These are phyloP conservation scores for Cherax destructor DNA, from an alignment of 1,140 invertebrate species.

Conservation along the genomic window DNA sequence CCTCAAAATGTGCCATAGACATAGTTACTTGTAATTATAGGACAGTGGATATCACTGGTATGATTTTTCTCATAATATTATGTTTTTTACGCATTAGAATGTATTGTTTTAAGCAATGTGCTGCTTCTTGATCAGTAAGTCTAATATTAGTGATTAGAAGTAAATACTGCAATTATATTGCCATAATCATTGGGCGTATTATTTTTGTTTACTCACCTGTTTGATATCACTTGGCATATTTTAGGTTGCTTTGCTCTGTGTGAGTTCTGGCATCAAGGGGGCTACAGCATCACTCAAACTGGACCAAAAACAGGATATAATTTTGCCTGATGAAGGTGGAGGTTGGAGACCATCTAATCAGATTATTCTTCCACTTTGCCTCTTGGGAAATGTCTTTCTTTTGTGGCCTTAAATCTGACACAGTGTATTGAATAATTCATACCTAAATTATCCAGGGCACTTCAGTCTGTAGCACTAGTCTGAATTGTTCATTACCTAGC, in stretches of 20 bases:
- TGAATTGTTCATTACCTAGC: too few species aligned
- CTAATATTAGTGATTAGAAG: background rate
- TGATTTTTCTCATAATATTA: background rate
- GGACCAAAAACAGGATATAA: slow-evolving; percentile 37
- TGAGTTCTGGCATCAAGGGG: slow-evolving; percentile 56
- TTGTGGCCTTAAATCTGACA: background rate
- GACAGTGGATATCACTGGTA: background rate
- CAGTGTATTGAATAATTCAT: background rate
- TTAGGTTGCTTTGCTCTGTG: slow-evolving; percentile 67
- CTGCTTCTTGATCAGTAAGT: background rate
- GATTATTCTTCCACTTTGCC: slow-evolving; percentile 26
- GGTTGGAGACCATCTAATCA: background rate
- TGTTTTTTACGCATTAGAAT: background rate
- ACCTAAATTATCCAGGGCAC: background rate
- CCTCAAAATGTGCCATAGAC: background rate
- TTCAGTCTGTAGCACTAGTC: background rate
- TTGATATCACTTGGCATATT: slow-evolving; percentile 8
- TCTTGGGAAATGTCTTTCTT: background rate
- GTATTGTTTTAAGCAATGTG: background rate
- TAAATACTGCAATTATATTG: background rate
- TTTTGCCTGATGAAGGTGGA: slow-evolving; percentile 40
- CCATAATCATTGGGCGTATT: background rate
- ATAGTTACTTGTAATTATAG: background rate
- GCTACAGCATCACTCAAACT: background rate
- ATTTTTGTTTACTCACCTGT: background rate